phyloP scores from a whole-genome alignment of 2,113 vertebrate species.

The Hystrix brachyura region DNA sequence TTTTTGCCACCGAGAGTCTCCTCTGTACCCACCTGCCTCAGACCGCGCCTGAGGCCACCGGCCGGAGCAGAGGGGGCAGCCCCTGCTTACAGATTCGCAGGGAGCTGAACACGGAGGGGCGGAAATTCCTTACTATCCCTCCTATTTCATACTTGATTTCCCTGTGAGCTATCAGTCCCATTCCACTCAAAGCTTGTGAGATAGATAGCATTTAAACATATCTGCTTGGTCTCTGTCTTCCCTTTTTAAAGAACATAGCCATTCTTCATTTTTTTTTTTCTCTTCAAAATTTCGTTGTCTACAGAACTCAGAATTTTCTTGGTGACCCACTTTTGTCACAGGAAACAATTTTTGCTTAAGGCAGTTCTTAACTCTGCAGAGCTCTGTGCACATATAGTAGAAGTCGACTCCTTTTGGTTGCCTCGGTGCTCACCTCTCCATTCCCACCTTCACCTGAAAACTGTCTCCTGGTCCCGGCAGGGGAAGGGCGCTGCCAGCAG shows the following conservation, averaged over 20 bases:
- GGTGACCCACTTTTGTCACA: background rate
- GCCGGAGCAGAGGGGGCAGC: background rate
- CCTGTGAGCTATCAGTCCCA: background rate
- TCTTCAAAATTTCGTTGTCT: background rate
- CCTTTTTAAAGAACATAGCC: background rate
- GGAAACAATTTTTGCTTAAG: background rate
- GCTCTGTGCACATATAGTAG: background rate
- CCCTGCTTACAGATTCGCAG: background rate
- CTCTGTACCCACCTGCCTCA: background rate
- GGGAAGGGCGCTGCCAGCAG: background rate
- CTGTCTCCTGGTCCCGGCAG: background rate
- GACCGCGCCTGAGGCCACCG: background rate
- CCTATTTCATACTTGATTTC: slow-evolving; percentile 44
- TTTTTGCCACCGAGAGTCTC: background rate
- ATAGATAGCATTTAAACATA: background rate
- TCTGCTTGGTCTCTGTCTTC: background rate
- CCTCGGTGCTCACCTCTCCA: background rate
- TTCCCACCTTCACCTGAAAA: background rate
- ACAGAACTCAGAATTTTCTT: slow-evolving; percentile 9
- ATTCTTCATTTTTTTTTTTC: background rate
- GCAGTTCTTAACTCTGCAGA: background rate
- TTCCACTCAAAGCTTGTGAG: slow-evolving; percentile 5
- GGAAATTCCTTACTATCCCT: background rate
- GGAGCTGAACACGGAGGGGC: background rate
- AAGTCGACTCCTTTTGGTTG: background rate